Evolutionary conservation across 2,797 vertebrate species (phyloP).

Genomic region (Gallinago solitaria): DNA sequence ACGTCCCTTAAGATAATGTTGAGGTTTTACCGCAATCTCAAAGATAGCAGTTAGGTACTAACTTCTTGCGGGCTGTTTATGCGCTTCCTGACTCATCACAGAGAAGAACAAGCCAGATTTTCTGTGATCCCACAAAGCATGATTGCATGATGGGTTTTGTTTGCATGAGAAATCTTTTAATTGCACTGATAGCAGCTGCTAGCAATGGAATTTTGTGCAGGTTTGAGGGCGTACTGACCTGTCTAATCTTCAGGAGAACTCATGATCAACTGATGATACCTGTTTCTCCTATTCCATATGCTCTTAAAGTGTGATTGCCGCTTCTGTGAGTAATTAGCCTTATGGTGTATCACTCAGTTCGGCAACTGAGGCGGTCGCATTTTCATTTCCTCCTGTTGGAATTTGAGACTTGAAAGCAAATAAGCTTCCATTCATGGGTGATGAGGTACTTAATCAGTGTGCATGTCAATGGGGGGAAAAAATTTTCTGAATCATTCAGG

Average conservation of each 20-base stretch:
- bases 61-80: conserved; percentile 73
- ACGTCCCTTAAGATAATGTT: neutral
- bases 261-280: neutral
- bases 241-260: conserved; percentile 50
- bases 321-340: conserved; percentile 21
- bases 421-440: conserved; percentile 36
- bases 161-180: conserved; percentile 81
- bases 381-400: conserved; percentile 55
- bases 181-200: conserved; percentile 30
- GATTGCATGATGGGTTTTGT: conserved; percentile 85
- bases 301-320: conserved; percentile 20
- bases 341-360: neutral
- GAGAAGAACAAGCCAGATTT: conserved; percentile 34
- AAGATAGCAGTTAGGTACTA: conserved; percentile 70
- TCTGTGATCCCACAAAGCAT: conserved; percentile 80
- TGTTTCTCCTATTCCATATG: conserved; percentile 9
- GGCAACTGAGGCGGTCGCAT: neutral
- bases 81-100: conserved; percentile 72
- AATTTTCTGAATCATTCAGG: conserved; percentile 36
- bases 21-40: neutral
- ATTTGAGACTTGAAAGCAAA: conserved; percentile 14
- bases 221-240: conserved; percentile 32
- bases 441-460: conserved; percentile 38
- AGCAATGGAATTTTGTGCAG: conserved; percentile 44
- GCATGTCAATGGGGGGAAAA: conserved; percentile 13